Evolutionary conservation across 1,140 invertebrate species (phyloP).

Genomic region (Bacillus rossius): DNA sequence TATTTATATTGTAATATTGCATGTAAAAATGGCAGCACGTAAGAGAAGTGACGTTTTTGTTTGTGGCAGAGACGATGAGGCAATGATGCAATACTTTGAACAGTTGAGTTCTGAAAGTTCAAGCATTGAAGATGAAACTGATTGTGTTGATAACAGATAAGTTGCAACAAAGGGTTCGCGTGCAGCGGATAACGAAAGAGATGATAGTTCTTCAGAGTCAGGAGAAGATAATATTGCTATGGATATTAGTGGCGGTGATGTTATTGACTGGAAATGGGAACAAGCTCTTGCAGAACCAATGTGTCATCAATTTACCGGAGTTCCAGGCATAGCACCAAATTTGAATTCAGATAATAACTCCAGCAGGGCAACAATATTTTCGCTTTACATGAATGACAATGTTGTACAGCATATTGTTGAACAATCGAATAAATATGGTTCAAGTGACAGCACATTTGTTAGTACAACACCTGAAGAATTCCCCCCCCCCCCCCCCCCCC

Average conservation of each 20-base stretch:
- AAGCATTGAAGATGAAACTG: too few relatives aligned
- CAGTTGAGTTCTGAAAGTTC: too few relatives aligned
- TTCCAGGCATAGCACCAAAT: neutral
- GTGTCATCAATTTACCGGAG: neutral
- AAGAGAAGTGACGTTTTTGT: too few relatives aligned
- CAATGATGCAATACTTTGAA: too few relatives aligned
- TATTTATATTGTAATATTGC: too few relatives aligned
- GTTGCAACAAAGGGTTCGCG: too few relatives aligned
- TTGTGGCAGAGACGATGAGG: too few relatives aligned
- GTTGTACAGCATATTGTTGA: slow-evolving; percentile 1
- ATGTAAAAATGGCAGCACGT: too few relatives aligned
- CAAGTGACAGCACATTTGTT: neutral
- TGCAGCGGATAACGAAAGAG: too few relatives aligned
- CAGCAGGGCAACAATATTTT: neutral
- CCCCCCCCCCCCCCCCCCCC: too few relatives aligned
- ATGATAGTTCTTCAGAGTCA: neutral
- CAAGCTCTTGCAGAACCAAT: neutral
- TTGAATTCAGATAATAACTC: neutral
- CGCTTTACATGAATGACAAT: neutral
- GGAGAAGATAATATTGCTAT: neutral
- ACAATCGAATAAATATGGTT: neutral
- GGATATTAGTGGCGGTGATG: neutral
- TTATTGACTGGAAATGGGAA: neutral
- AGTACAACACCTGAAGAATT: neutral
- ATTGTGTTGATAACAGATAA: too few relatives aligned